These are phyloP conservation scores for Anoplophora glabripennis DNA, from an alignment of 1,140 invertebrate genomes.

Conservation along the genomic window DNA sequence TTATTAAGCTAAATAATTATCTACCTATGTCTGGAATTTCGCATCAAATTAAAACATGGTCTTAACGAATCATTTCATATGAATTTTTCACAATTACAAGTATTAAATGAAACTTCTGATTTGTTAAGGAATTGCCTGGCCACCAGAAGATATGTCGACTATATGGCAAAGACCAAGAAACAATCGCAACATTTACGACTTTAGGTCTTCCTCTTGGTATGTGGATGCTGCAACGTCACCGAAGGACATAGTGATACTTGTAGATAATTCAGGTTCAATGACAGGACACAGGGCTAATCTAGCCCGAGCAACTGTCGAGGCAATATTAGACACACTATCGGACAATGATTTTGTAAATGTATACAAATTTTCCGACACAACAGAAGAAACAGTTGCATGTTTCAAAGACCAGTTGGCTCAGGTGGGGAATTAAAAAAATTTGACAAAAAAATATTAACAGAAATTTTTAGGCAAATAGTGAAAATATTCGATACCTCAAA, in stretches of 20 bases:
- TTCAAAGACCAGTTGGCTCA: conserved; percentile 85
- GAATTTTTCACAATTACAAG: too few relatives aligned
- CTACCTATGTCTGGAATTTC: too few relatives aligned
- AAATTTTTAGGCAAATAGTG: conserved; percentile 69
- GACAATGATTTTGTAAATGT: conserved; percentile 97
- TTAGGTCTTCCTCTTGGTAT: conserved; percentile 87
- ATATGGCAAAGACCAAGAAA: conserved; percentile 48
- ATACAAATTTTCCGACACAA: conserved; percentile 74
- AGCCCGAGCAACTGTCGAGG: conserved; percentile 78
- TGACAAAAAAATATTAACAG: neutral
- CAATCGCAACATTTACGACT: conserved; percentile 79
- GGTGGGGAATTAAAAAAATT: conserved; percentile 49
- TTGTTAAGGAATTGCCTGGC: conserved; percentile 64
- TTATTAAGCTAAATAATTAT: too few relatives aligned
- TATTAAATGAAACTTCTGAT: too few relatives aligned
- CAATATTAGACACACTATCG: conserved; percentile 90
- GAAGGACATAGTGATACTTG: conserved; percentile 91
- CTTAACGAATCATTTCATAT: too few relatives aligned
- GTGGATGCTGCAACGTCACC: conserved; percentile 93
- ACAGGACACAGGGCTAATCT: conserved; percentile 81
- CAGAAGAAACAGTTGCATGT: conserved; percentile 76
- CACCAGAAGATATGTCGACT: conserved; percentile 58
- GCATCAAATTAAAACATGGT: too few relatives aligned
- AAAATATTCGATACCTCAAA: conserved; percentile 83
- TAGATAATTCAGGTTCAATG: conserved; percentile 88